phyloP scores from a whole-genome alignment of 2,888 invertebrate species.

The Lithophane semibrunnea region DNA sequence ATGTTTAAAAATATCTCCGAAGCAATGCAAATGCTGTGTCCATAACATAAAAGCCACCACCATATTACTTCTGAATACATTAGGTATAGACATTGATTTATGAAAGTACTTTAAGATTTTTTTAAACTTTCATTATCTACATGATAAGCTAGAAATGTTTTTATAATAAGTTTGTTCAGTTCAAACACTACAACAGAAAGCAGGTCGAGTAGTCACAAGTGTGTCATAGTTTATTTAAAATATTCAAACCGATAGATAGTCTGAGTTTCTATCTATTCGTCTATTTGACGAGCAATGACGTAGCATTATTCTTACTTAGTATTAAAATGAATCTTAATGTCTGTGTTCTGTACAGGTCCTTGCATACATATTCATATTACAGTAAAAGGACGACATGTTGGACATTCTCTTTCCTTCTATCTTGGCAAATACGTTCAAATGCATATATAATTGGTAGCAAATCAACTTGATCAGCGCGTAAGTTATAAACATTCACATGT shows the following conservation, averaged over 20 bases:
- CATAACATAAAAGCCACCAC: not conserved
- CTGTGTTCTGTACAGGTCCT: constrained; percentile 62
- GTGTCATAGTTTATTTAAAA: constrained; percentile 54
- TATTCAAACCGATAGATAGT: constrained; percentile 49
- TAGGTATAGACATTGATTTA: constrained; percentile 6
- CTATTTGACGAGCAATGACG: constrained; percentile 30
- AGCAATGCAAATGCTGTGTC: not conserved
- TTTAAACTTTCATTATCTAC: constrained; percentile 25
- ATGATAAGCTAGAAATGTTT: constrained; percentile 37
- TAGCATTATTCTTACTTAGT: constrained; percentile 25
- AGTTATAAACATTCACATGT: constrained; percentile 7
- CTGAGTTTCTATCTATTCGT: constrained; percentile 25
- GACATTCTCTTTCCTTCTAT: constrained; percentile 66
- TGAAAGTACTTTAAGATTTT: constrained; percentile 26
- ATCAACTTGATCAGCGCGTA: constrained; percentile 2
- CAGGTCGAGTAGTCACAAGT: constrained; percentile 57
- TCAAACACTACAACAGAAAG: constrained; percentile 51
- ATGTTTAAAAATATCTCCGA: not conserved
- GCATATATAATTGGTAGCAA: constrained; percentile 38
- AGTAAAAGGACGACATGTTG: constrained; percentile 73
- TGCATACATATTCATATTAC: constrained; percentile 72
- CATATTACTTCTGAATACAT: not conserved
- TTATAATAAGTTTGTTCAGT: constrained; percentile 36
- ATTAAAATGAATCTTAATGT: constrained; percentile 40
- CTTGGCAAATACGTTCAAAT: constrained; percentile 36